Evolutionary conservation across 2,113 vertebrate species (phyloP), one percentile per base, ranked within the genome.

Genomic region (Pleuronectes platessa): DNA sequence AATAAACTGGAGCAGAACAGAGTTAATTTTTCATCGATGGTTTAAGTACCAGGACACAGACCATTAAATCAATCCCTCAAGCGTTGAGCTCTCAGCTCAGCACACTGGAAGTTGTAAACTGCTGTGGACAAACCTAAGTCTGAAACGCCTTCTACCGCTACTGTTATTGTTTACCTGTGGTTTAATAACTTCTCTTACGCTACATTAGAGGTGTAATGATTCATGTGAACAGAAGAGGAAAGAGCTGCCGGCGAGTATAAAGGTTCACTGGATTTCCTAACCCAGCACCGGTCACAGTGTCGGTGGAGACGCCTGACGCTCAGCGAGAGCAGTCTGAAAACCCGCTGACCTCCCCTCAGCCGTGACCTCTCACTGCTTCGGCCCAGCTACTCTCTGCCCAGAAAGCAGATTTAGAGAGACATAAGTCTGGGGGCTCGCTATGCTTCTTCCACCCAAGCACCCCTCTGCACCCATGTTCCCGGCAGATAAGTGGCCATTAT

Each of bases 401-500:
- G 56, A 77, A 78, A 87, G 75, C 49, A 49, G 58, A 78, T 79
- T 77, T 76, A 76, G 68, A 65, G 67, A 60, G 61, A 81, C 81
- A 83, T 27, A 18, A 68, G 59, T 70, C 56, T n/a, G 26, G 15
- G 53, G 84, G 40, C 58, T 74, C 59, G 66, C 40, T 64, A n/a
- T 47, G 53, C 71, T 21, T 65, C 58, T 35, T 79, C 54, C 51
- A 77, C 68, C 76, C 78, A 71, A 63, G 42, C 74, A 81, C 71
- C 59, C 61, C 68, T 76, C 85, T 76, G 67, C 74, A 84, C 51
- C 75, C 67, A 64, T 90, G 88, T 79, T 88, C 76, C 70, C 65
- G 69, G 76, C 81, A 91, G 92, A 93, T 92, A 91, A 92, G 87
- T 83, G 72, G 72, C 78, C 86, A 91, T 93, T 92, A 86, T 87